Conservation (phyloP, 2,888 invertebrate species). For the Xanthia icteritia region DNA sequence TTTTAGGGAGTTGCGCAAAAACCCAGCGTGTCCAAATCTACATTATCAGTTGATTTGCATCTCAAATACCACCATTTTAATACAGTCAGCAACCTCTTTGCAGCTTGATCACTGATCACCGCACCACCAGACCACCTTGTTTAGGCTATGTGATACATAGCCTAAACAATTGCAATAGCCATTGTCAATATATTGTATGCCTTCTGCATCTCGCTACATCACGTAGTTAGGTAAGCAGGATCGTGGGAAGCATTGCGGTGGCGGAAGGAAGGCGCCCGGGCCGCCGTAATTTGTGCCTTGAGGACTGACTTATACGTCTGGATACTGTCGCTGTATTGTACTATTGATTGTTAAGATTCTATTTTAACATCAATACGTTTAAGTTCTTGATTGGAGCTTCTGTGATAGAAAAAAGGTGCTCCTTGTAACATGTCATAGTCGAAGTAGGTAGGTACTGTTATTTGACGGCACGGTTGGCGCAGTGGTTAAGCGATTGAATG, state of each 20-base stretch:
- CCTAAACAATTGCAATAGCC: too few relatives aligned
- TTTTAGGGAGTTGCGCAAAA: neutral
- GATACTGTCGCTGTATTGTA: slow-evolving; percentile 24
- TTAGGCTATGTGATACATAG: too few relatives aligned
- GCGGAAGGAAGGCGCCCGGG: slow-evolving; percentile 61
- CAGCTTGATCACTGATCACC: neutral
- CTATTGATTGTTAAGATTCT: slow-evolving; percentile 31
- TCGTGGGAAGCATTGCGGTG: slow-evolving; percentile 58
- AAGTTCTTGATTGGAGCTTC: neutral
- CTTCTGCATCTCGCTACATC: slow-evolving; percentile 30
- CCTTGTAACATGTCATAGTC: neutral
- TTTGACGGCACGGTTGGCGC: too few relatives aligned
- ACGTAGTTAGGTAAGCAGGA: slow-evolving; percentile 50
- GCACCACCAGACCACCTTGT: neutral
- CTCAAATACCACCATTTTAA: neutral
- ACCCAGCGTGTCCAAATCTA: neutral
- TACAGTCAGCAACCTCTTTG: neutral
- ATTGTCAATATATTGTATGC: slow-evolving; percentile 6
- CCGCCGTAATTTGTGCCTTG: slow-evolving; percentile 48
- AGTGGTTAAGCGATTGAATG: too few relatives aligned
- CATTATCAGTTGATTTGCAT: neutral
- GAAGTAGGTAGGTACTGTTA: neutral
- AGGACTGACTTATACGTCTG: slow-evolving; percentile 56
- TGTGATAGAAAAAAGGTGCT: neutral
- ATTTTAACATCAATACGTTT: slow-evolving; percentile 20